These are phyloP conservation scores for Columba janthina DNA, from an alignment of 2,113 vertebrate species.

Conservation along the genomic window DNA sequence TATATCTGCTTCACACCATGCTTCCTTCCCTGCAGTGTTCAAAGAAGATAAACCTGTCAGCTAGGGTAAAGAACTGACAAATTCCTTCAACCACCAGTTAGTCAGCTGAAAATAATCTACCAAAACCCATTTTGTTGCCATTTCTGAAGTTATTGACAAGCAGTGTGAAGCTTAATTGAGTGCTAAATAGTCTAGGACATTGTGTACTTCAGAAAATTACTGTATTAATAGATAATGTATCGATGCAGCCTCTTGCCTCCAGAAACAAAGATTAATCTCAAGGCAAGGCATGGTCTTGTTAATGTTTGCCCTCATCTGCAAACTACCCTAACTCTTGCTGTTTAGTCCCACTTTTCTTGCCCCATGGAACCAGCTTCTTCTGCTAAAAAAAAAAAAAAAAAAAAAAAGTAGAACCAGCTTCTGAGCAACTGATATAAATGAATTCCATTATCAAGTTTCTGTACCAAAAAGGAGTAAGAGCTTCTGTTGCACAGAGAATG, in stretches of 20 bases:
- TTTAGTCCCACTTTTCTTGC: neutral
- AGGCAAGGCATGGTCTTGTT: neutral
- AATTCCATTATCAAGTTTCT: neutral
- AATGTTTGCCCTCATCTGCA: neutral
- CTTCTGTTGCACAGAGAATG: neutral
- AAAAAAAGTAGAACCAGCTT: neutral
- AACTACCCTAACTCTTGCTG: neutral
- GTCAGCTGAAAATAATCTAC: neutral
- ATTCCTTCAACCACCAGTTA: neutral
- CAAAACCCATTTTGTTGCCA: neutral
- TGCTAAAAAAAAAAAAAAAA: neutral
- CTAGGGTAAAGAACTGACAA: neutral
- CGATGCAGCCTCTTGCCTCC: neutral
- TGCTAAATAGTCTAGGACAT: neutral
- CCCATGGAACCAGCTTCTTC: neutral
- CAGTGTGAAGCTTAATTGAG: neutral
- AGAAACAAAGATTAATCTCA: neutral
- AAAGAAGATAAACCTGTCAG: slow-evolving; percentile 14
- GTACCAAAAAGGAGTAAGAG: neutral
- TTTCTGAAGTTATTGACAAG: slow-evolving; percentile 7
- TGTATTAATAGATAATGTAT: neutral
- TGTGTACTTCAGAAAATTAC: neutral
- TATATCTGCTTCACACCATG: neutral
- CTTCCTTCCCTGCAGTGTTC: neutral
- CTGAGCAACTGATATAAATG: neutral